phyloP scores from a whole-genome alignment of 1,140 invertebrate genomes.

The Epicauta chinensis region DNA sequence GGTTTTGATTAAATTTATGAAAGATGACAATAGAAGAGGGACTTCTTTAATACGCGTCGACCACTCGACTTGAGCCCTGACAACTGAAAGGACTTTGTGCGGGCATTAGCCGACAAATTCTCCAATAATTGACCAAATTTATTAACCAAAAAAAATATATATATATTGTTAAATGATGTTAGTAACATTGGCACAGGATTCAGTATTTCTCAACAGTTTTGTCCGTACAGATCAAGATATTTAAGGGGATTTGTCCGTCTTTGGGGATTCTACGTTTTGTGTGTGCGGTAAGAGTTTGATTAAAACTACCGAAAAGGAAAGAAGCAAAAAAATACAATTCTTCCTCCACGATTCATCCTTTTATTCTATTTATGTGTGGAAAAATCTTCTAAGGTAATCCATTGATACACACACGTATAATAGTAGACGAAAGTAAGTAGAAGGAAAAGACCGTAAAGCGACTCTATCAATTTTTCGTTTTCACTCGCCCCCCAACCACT shows the following conservation, averaged over 20 bases:
- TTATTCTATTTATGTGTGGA: conserved; percentile 4
- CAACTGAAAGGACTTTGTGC: conserved; percentile 18
- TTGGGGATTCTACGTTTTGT: neutral
- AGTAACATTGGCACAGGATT: neutral
- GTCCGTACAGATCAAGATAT: conserved; percentile 12
- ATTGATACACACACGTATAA: no score
- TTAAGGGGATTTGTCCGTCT: conserved; percentile 14
- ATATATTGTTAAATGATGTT: no score
- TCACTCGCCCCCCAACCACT: conserved; percentile 5
- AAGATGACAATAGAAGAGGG: conserved; percentile 27
- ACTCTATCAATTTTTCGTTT: neutral
- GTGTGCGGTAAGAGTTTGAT: conserved; percentile 3
- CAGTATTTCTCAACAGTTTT: conserved; percentile 12
- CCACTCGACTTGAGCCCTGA: conserved; percentile 17
- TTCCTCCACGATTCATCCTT: conserved; percentile 1
- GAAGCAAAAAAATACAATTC: conserved; percentile 2
- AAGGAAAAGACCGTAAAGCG: conserved; percentile 7
- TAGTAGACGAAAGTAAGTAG: no score
- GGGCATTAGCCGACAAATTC: neutral
- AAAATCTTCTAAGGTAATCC: conserved; percentile 15
- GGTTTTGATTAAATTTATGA: conserved; percentile 31
- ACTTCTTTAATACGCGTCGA: conserved; percentile 24
- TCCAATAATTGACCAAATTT: no score
- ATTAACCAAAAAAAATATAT: no score
- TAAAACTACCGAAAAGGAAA: conserved; percentile 7